Evolutionary conservation across 1,140 invertebrate species (phyloP), one percentile per base, ranked within the genome.

Genomic region (Tetramorium parvispinum): DNA sequence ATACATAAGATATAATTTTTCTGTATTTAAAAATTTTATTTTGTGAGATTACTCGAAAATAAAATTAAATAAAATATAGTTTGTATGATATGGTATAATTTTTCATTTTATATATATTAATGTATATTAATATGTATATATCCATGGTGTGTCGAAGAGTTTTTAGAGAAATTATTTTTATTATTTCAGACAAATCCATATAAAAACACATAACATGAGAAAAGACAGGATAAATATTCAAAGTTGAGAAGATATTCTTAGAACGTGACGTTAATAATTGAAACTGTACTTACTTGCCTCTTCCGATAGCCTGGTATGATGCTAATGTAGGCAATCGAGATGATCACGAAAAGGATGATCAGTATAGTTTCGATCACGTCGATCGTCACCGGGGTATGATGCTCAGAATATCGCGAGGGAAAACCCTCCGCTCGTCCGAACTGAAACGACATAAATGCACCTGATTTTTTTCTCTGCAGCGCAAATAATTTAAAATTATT

Each of bases 301-400:
- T 94, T 93, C 49, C 93, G 88, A 57, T 95, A 94, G 6, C 96
- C 95, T 0, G 95, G 95, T 57, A 96, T 85, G 40, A 96, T 93
- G 24, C 96, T 75, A 37, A 94, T 94, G 82, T 96, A 95, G 27
- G 94, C 95, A 37, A 96, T 61, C 0, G 93, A 92, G 8, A 96
- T 70, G 49, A 96, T 95, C 24, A 95, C 73, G 82, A 96, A 96
- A 24, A 94, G 92, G 21, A 94, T 93, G n/a, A 96, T 94, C 13
- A 97, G 92, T 11, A 96, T 96, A 11, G 94, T 93, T 81, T 96
- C 94, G 7, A 96, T 85, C 8, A 96, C 93, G 88, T 97, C 96
- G 0, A 95, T 93, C 13, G 94, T 95, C 6, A 96, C 96, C 11
- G 96, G 92, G 0, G 95, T 96, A 85, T 95, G 93, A 81, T 95